Base-by-base conservation (phyloP, 1,140 invertebrate species). In the Lethrus apterus region DNA sequence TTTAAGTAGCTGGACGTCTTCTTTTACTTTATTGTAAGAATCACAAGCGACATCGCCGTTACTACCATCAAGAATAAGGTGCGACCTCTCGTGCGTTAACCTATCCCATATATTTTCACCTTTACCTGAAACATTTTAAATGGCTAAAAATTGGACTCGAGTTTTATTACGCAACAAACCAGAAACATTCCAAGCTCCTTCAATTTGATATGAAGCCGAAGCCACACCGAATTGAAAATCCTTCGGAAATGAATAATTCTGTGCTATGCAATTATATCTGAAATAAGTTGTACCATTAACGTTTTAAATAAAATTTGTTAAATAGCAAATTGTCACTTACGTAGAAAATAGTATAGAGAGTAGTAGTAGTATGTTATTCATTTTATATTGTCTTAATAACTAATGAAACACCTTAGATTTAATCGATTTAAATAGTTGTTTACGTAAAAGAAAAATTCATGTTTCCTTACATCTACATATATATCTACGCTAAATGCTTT, bases 61-160 rank as follows among this genome's bases (percentile, higher is more conserved):
- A 1, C 62, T 64, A 4, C 62, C 44, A 51, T 82, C 74, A 0
- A 50, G 42, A 8, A 80, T 73, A 14, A 58, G 70, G 13, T 72
- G 61, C 9, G 73, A 69, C 52, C 69, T 57, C 3, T 69, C 52
- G 48, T 80, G 76, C 2, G 71, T 63, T 50, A 73, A 75, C 17
- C 66, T 71, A 59, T 83, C 80, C 77, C 76, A 77, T 51, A 74
- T 72, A 49, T 67, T 72, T 58, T 71, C 70, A 8, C 70, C 68
- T 57, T 67, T 64, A 18, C 64, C 69, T 68, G 46, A 34, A 54
- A 50, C 17, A 9, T n/a, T n/a, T n/a, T n/a, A n/a, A n/a, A n/a
- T n/a, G n/a, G n/a, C n/a, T n/a, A 15, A 15, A 36, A 36, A 3
- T 11, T 17, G n/a, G 15, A 18, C 14, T 5, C 4, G 15, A 14